Evolutionary conservation across 1,140 invertebrate genomes (phyloP).

Genomic region (Drosophila grimshawi): DNA sequence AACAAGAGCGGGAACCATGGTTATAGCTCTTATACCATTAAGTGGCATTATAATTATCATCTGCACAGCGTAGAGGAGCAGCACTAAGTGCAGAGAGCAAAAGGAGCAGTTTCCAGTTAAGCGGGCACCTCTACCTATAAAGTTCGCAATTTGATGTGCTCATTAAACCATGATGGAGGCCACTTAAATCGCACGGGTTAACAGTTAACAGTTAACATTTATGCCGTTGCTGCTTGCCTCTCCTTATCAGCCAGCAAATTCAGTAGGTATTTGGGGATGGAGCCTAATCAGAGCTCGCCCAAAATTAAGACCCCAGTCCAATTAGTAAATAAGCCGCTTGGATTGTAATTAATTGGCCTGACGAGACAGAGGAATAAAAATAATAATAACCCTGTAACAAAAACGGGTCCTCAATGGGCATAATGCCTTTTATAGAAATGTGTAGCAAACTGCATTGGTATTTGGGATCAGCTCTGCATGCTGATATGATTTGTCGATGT

Average conservation of each 20-base stretch:
- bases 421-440: background rate
- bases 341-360: constrained; percentile 69
- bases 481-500: no score
- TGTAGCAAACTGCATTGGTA: no score
- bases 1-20: constrained; percentile 22
- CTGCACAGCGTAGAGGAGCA: constrained; percentile 30
- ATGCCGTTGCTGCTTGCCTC: constrained; percentile 33
- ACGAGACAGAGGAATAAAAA: background rate
- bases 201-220: constrained; percentile 39
- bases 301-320: constrained; percentile 33
- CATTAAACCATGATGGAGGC: constrained; percentile 64
- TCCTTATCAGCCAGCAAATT: constrained; percentile 38
- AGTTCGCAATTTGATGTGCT: constrained; percentile 65
- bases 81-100: constrained; percentile 15
- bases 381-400: background rate
- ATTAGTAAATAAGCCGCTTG: constrained; percentile 72
- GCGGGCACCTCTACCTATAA: constrained; percentile 47
- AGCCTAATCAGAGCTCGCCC: constrained; percentile 51
- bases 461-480: no score
- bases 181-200: constrained; percentile 60
- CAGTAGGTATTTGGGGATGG: constrained; percentile 12
- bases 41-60: constrained; percentile 81
- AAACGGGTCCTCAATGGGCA: background rate
- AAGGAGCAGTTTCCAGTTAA: constrained; percentile 19
- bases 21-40: constrained; percentile 56